A percentile compares a stretch with the other conserved stretches of the same genome.
Conservation (phyloP, 2,888 invertebrate species). For the Hetaerina titia region DNA sequence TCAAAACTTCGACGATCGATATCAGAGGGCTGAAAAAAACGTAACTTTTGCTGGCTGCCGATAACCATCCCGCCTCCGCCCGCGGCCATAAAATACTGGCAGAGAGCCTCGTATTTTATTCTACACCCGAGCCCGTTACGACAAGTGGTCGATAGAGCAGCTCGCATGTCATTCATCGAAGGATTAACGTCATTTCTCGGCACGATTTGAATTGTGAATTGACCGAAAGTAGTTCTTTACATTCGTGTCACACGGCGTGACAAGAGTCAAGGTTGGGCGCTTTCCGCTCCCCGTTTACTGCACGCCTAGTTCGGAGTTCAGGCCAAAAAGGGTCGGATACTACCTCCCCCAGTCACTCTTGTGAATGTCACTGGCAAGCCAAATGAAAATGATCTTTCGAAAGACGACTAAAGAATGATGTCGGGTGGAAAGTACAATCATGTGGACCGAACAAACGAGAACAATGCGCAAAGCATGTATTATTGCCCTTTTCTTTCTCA, state of each 20-base stretch:
- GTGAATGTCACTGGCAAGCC: neutral
- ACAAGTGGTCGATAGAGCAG: conserved; percentile 40
- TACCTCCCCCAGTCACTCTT: neutral
- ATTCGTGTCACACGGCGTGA: conserved; percentile 35
- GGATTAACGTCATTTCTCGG: conserved; percentile 47
- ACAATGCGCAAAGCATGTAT: no score
- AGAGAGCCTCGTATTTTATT: neutral
- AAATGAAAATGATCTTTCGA: neutral
- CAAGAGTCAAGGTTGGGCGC: conserved; percentile 38
- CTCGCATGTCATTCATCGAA: conserved; percentile 57
- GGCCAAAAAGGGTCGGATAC: neutral
- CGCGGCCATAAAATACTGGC: neutral
- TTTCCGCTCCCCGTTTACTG: neutral
- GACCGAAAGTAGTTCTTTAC: conserved; percentile 46
- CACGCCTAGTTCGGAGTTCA: neutral
- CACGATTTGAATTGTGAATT: conserved; percentile 37
- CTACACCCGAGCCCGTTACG: neutral
- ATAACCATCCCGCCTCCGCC: neutral
- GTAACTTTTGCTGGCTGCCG: neutral
- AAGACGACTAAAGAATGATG: neutral
- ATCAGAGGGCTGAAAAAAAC: neutral
- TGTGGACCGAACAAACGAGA: neutral
- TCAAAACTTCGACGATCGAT: neutral
- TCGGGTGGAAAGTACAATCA: neutral
- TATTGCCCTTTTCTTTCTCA: no score